Evolutionary conservation across 2,797 vertebrate genomes (phyloP), one percentile per base, ranked within the genome.

Genomic region (Bufotes viridis): DNA sequence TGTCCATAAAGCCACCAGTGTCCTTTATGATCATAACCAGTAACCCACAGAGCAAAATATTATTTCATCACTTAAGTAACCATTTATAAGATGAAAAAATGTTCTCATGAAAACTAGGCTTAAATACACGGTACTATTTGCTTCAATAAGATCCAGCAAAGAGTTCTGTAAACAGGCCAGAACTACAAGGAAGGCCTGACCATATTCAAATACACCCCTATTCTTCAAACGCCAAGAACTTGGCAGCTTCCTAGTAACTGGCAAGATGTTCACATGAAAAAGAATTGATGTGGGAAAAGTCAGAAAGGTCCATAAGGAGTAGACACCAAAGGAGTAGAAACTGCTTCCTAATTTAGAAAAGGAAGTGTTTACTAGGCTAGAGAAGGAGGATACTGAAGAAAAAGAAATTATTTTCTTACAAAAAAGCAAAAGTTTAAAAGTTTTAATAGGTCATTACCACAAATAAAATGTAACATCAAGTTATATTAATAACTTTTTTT

Each of bases 281-380:
- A 58, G 24, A 80, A 34, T 80, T 55, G 15, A 80, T 70, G 85
- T 86, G 85, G 76, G 85, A 79, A 86, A 79, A 69, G 85, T 69
- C 85, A 69, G 13, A 22, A 49, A 55, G 74, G 74, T 78, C 74
- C 51, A 51, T 42, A 4, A 78, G 51, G 18, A 78, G 22, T 5
- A n/a, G 74, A 78, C 74, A n/a, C 74, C 12, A 51, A 75, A 75
- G 15, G 49, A 76, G 51, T 53, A 55, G 74, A 14, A 55, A 24
- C 74, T 15, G 51, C 53, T 55, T 78, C 51, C 74, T 78, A 78
- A 76, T 53, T 76, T 53, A 53, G 20, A 12, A 53, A 51, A 18
- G 42, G 49, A 22, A 76, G 42, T n/a, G 20, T 53, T 76, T n/a
- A n/a, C 74, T 51, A 14, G 53, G 20, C 20, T n/a, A 9, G 10